These are phyloP conservation scores for Galerucella nymphaeae DNA, from an alignment of 2,888 invertebrate genomes.

Conservation along the genomic window DNA sequence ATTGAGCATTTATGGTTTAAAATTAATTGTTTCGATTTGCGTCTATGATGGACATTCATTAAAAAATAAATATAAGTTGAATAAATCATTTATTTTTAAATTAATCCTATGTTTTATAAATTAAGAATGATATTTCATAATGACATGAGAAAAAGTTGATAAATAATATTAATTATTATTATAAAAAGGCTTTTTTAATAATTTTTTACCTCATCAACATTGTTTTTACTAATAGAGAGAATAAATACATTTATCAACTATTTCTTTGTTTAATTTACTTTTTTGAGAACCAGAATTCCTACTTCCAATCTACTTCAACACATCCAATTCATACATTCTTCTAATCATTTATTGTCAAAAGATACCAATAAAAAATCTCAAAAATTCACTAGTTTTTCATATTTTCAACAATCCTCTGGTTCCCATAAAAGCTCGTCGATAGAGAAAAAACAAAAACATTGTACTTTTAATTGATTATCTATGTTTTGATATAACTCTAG, in stretches of 20 bases:
- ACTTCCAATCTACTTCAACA: not conserved
- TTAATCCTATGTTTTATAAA: slow-evolving; percentile 48
- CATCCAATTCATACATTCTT: not conserved
- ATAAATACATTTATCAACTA: not conserved
- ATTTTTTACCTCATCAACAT: too few relatives aligned
- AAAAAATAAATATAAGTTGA: slow-evolving; percentile 42
- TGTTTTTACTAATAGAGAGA: not conserved
- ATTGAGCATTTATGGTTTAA: not conserved
- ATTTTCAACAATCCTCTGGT: slow-evolving; percentile 1
- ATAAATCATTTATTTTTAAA: slow-evolving; percentile 58
- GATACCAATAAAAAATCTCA: not conserved
- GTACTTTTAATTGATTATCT: slow-evolving; percentile 52
- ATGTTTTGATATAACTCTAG: slow-evolving; percentile 75
- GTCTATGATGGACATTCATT: slow-evolving; percentile 3
- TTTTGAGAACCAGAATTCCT: slow-evolving; percentile 13
- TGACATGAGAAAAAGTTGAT: not conserved
- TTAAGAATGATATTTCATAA: slow-evolving; percentile 42
- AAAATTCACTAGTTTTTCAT: not conserved
- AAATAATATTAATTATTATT: too few relatives aligned
- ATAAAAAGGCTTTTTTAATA: too few relatives aligned
- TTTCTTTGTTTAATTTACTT: slow-evolving; percentile 23
- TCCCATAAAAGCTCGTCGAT: not conserved
- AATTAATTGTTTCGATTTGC: not conserved
- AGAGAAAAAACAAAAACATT: slow-evolving; percentile 4
- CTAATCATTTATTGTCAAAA: not conserved